Evolutionary conservation across 2,888 invertebrate genomes (phyloP).

Genomic region (Ptilodon capucinus): DNA sequence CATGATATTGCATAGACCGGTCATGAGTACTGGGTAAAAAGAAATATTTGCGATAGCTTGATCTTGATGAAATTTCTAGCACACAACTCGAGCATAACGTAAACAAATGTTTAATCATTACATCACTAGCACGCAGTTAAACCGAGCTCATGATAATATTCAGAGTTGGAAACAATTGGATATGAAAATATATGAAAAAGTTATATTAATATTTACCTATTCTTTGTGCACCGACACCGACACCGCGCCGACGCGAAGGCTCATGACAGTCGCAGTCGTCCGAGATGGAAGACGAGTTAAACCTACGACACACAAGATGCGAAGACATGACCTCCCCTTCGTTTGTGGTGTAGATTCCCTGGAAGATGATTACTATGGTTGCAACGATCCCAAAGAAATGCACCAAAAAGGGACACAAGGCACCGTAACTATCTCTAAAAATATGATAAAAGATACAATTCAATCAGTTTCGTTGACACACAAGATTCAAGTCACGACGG

Average conservation of each 20-base stretch:
- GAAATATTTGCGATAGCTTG: too few species aligned
- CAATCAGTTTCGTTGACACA: too few species aligned
- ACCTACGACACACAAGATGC: background rate
- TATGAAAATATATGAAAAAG: background rate
- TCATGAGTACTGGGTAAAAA: too few species aligned
- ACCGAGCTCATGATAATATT: background rate
- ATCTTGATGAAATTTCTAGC: slow-evolving; percentile 3
- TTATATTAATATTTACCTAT: background rate
- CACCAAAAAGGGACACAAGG: background rate
- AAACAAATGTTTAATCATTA: background rate
- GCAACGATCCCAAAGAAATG: background rate
- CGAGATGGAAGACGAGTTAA: background rate
- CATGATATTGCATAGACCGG: too few species aligned
- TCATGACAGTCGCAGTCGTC: background rate
- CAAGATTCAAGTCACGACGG: too few species aligned
- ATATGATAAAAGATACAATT: background rate
- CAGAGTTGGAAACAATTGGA: background rate
- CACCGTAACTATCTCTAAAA: background rate
- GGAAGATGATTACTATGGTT: slow-evolving; percentile 6
- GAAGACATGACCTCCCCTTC: background rate
- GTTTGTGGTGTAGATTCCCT: slow-evolving; percentile 6
- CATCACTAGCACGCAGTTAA: background rate
- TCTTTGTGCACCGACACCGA: background rate
- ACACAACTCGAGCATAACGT: background rate
- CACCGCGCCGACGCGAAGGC: background rate